phyloP scores from a whole-genome alignment of 1,140 invertebrate genomes.

The Drosophila prosaltans region DNA sequence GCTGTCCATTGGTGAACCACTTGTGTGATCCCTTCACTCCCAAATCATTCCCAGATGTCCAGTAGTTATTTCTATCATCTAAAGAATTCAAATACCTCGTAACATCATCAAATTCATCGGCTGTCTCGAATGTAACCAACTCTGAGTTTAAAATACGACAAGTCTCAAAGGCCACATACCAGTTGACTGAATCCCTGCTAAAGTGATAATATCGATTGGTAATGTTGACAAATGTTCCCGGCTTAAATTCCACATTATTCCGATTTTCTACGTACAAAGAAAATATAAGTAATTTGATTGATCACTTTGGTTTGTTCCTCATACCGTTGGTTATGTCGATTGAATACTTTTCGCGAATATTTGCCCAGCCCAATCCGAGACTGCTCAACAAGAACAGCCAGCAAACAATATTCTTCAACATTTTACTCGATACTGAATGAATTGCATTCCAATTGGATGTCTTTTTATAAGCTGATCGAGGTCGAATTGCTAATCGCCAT shows the following conservation, averaged over 20 bases:
- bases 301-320: not conserved
- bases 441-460: too few relatives aligned
- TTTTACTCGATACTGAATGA: conserved; percentile 23
- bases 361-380: not conserved
- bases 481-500: not conserved
- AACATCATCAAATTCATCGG: conserved; percentile 32
- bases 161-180: conserved; percentile 42
- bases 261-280: conserved; percentile 8
- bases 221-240: conserved; percentile 37
- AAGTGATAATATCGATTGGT: conserved; percentile 36
- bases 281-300: too few relatives aligned
- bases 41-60: conserved; percentile 56
- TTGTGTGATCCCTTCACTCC: conserved; percentile 27
- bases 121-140: conserved; percentile 45
- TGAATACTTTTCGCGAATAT: conserved; percentile 24
- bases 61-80: conserved; percentile 5
- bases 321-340: conserved; percentile 29
- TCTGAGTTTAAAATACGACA: conserved; percentile 26
- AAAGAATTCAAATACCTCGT: not conserved
- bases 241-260: conserved; percentile 7
- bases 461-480: not conserved
- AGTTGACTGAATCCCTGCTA: conserved; percentile 32
- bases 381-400: conserved; percentile 10
- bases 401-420: conserved; percentile 36
- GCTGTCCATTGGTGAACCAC: conserved; percentile 40